Evolutionary conservation across 2,797 vertebrate genomes (phyloP).

Genomic region (Sebastes iracundus): DNA sequence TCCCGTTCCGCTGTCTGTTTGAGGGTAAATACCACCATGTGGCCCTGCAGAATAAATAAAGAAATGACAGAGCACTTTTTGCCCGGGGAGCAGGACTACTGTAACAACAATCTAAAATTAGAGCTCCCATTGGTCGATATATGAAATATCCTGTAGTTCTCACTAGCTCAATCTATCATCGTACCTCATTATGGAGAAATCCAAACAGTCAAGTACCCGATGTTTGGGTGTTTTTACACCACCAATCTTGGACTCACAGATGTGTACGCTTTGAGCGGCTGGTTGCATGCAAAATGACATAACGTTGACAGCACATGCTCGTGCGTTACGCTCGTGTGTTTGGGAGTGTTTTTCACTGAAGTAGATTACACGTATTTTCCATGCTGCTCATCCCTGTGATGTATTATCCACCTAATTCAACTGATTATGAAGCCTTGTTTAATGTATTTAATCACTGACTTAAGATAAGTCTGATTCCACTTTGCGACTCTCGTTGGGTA

Average conservation of each 20-base stretch:
- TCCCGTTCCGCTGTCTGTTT: slow-evolving; percentile 65
- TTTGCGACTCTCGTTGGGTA: slow-evolving; percentile 16
- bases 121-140: slow-evolving; percentile 46
- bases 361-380: slow-evolving; percentile 72
- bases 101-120: slow-evolving; percentile 38
- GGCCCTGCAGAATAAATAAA: slow-evolving; percentile 66
- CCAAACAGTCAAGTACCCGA: slow-evolving; percentile 64
- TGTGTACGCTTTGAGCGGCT: slow-evolving; percentile 55
- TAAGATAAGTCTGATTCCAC: slow-evolving; percentile 59
- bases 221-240: slow-evolving; percentile 69
- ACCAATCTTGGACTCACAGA: slow-evolving; percentile 52
- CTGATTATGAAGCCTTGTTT: slow-evolving; percentile 60
- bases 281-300: slow-evolving; percentile 77
- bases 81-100: slow-evolving; percentile 38
- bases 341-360: slow-evolving; percentile 55
- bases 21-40: slow-evolving; percentile 73
- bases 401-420: slow-evolving; percentile 63
- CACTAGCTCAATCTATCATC: slow-evolving; percentile 57
- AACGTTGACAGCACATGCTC: slow-evolving; percentile 67
- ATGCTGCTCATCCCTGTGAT: slow-evolving; percentile 72
- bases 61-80: slow-evolving; percentile 34
- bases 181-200: slow-evolving; percentile 74
- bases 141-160: slow-evolving; percentile 41
- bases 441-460: slow-evolving; percentile 62
- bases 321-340: slow-evolving; percentile 29